Evolutionary conservation across 2,797 vertebrate species (phyloP), one percentile per base, ranked within the genome.

Genomic region (Hydrocynus forskahlii): DNA sequence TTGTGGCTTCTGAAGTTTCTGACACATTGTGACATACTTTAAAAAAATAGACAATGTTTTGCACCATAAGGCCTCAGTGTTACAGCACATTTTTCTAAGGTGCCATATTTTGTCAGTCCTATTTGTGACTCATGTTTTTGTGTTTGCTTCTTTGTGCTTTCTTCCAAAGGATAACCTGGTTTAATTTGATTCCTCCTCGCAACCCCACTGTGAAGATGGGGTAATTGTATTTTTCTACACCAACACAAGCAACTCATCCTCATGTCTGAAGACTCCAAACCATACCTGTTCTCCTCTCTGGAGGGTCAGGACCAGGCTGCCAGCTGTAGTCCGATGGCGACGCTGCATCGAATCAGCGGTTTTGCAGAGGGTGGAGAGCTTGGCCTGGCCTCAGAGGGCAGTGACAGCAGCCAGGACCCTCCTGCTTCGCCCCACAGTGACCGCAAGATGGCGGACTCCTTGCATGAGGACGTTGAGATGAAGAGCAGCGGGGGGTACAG

Each of bases 381-480:
- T 21, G 93, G 92, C 78, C 88, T 94, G 50, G 86, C 92, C n/a
- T 95, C 94, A 0, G 92, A 95, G 78, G 92, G 94, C 66, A 94
- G 94, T 21, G 94, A 96, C 90, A 94, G 94, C 88, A 88, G 80
- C 57, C 89, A 95, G 91, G 87, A 90, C 89, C 91, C 86, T 45
- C 64, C 89, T 1, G 0, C 83, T 76, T 84, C 87, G 0, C 84
- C 59, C 0, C 91, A 87, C 79, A 89, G 82, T 43, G 89, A 86
- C 64, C 86, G 90, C 43, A 94, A 94, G 81, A 91, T 82, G 19
- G 0, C 43, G 23, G 91, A 84, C 62, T 87, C 87, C 0, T 90
- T 93, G 73, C 95, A 93, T 0, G 95, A 97, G 75, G 94, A 98
- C 1, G 87, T 96, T 78, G 96, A 97, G 86, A 97, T 97, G 96